Base-by-base conservation (phyloP, 2,797 vertebrate genomes). In the Parambassis ranga region DNA sequence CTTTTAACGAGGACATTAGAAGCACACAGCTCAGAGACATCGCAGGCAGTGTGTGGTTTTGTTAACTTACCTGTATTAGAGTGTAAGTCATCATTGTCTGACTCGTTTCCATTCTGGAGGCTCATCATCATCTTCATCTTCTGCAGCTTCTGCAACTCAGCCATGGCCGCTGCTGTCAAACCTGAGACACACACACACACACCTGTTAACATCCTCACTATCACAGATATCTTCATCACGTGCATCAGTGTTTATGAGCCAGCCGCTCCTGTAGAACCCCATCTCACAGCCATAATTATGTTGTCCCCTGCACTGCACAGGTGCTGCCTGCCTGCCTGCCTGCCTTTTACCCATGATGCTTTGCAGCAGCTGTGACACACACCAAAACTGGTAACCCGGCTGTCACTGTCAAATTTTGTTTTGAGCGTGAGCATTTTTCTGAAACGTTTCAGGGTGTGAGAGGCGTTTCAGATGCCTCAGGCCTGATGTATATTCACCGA, bases 111-210 rank as follows among this genome's bases (percentile, higher is more conserved):
- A 22, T 95, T 96, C 51, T 96, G 95, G 27, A 96, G 91, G 66
- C 91, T 94, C 76, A 95, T 97, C 93, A 96, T 94, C 57, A 97
- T 92, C 75, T 96, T 97, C 94, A 97, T 95, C 63, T 97, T 97
- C 89, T 97, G 95, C 1, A 97, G 88, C 74, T 96, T 97, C 92
- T 97, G 94, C 2, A 95, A 94, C 71, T 97, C 95, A 0, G 95
- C 95, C 95, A 98, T 96, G 43, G 95, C 94, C 56, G 94, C 95
- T 0, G 95, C 94, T 23, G 94, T 96, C 77, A 97, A 87, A 36
- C 95, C 95, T 96, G 81, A 5, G 36, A 30, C 24, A 74, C 44
- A 66, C 47, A 76, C 38, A 75, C 55, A 76, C 53, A 65, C 65
- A 55, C 33, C 1, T 1, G 14, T 59, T n/a, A 72, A 1, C 35